Base-by-base conservation (phyloP, 2,113 vertebrate species). In the Geococcyx californianus region DNA sequence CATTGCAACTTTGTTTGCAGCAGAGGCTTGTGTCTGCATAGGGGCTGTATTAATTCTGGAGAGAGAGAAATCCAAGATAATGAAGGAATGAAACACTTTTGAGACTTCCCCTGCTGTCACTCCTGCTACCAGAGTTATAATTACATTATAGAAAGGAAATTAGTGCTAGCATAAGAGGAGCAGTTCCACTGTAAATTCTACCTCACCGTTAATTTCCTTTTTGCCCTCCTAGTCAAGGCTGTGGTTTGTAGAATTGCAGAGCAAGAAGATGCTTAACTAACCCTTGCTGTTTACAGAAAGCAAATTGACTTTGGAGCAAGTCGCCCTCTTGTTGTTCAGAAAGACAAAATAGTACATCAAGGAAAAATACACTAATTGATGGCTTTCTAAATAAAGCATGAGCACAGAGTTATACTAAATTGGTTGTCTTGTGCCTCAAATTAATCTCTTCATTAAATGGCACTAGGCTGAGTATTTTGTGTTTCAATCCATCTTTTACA, bases 401-500 rank as follows among this genome's bases (percentile, higher is more conserved):
- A 97, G 91, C 89, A 95, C 94, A 95, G 93, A 96, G 94, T 96
- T 96, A 97, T 93, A 97, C 93, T 98, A 98, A 98, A 98, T 97
- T 98, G 96, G 98, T 98, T 98, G 98, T 97, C 98, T 98, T 98
- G 85, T 95, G 93, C 96, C 97, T 98, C 87, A 97, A 97, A 98
- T 97, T 98, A 98, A 98, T 98, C 98, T 98, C 97, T 98, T 98
- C 96, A 98, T 98, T 99, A 98, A 96, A 81, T 97, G 97, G 94
- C 95, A 97, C 83, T 95, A 90, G 95, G 86, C 97, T 98, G 98
- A 98, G 96, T 98, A 97, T 95, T 97, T 97, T 96, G 89, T 97
- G 97, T 98, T 98, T 98, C 98, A 97, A 98, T 94, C 84, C 92
- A 98, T 98, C 97, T 98, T 96, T 98, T 97, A 96, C 92, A 98